Evolutionary conservation across 2,797 vertebrate genomes (phyloP), one percentile per base, ranked within the genome.

Genomic region (Paedocypris micromegethes): DNA sequence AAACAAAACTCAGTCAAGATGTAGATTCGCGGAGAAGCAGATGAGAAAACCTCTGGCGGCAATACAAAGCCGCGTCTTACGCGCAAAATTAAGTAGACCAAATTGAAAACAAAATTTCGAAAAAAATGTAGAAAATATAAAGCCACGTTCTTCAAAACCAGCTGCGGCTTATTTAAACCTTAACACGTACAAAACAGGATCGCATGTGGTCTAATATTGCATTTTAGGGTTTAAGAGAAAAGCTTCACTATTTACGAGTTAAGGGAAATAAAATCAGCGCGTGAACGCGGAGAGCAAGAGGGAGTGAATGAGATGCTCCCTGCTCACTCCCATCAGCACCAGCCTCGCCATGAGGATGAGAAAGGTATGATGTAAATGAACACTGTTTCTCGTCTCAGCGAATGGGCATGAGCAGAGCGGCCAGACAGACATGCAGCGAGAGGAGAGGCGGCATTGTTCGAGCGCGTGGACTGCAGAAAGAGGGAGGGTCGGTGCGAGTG

Each of bases 241-340:
- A 3, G 6, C 47, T n/a, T 5, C 23, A 23, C 23, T 23, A 23
- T 23, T 23, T 23, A 23, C 23, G 1, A 23, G 1, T 23, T 23
- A 23, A 23, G 23, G 23, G 23, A 23, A 23, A 23, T 23, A 23
- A 46, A 59, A 51, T 38, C 59, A 66, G 55, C 70, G 64, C 67
- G 65, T 65, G 70, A 64, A 49, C 74, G 72, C 60, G 60, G 59
- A 46, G 66, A 41, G 68, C 61, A 50, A 71, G 73, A 62, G 71
- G 66, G 72, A 70, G 64, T 58, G 73, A 77, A 75, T 77, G 68
- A 71, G 68, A 77, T 63, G 76, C 65, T 72, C 76, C 66, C 76
- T 65, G 67, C 58, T 66, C 71, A 41, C 74, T 77, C 75, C 60
- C 69, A 65, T 75, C 70, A 75, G 72, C 72, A 76, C 76, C 71